Evolutionary conservation across 2,888 invertebrate species (phyloP).

Genomic region (Dastarcus helophoroides): DNA sequence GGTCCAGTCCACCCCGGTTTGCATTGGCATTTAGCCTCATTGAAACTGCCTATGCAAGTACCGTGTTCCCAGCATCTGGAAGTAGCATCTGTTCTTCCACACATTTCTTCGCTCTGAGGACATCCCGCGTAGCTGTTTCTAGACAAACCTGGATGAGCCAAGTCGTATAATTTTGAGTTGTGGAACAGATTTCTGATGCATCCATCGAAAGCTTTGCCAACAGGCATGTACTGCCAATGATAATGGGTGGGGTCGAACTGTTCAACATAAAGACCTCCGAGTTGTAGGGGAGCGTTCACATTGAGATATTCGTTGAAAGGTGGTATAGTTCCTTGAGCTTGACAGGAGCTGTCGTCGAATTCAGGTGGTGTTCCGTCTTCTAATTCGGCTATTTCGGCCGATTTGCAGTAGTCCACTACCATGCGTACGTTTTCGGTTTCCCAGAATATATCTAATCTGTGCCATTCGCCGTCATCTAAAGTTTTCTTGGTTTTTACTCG

Average conservation of each 20-base stretch:
- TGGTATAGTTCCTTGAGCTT: constrained; percentile 79
- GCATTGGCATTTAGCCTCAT: constrained; percentile 85
- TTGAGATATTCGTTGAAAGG: constrained; percentile 94
- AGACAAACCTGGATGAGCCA: constrained; percentile 84
- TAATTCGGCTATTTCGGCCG: constrained; percentile 76
- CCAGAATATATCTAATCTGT: constrained; percentile 92
- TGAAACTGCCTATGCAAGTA: constrained; percentile 84
- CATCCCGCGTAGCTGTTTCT: constrained; percentile 83
- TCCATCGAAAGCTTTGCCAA: constrained; percentile 86
- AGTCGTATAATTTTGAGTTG: constrained; percentile 90
- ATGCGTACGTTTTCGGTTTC: constrained; percentile 85
- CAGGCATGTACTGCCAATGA: constrained; percentile 84
- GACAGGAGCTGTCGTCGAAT: constrained; percentile 83
- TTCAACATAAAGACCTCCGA: constrained; percentile 85
- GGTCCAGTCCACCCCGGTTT: constrained; percentile 93
- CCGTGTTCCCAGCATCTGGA: constrained; percentile 87
- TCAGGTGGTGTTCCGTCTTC: constrained; percentile 83
- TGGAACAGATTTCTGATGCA: constrained; percentile 93
- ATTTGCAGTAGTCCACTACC: constrained; percentile 87
- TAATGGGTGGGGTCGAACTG: constrained; percentile 82
- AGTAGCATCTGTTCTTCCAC: constrained; percentile 76
- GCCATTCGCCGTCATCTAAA: constrained; percentile 96
- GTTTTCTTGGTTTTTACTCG: constrained; percentile 76
- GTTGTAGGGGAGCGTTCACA: constrained; percentile 88
- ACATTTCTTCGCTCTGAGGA: constrained; percentile 85